Conservation (phyloP, 2,113 vertebrate genomes). For the Archilochus colubris region DNA sequence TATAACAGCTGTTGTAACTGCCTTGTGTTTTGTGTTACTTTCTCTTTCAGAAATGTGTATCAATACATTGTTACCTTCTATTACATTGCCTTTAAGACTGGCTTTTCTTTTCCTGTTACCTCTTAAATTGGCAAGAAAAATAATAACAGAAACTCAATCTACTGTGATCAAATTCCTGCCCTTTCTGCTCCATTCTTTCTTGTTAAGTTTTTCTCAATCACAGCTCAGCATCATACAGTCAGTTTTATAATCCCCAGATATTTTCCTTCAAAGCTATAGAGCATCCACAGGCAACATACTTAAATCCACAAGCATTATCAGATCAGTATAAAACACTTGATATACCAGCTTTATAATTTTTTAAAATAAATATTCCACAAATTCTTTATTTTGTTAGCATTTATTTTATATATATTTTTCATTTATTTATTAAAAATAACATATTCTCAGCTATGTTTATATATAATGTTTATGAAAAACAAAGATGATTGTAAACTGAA, state of each 20-base stretch:
- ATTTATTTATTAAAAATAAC: neutral
- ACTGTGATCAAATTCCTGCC: neutral
- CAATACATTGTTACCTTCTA: neutral
- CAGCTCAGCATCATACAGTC: neutral
- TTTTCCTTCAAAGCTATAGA: neutral
- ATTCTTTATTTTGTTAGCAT: neutral
- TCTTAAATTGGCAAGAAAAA: constrained; percentile 4
- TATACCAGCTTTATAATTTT: neutral
- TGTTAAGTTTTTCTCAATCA: neutral
- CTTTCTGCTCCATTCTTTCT: neutral
- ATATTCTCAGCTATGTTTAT: neutral
- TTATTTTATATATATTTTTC: neutral
- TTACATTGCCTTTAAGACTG: neutral
- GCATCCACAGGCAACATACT: neutral
- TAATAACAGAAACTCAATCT: neutral
- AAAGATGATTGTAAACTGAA: neutral
- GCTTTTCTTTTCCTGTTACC: neutral
- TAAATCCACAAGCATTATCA: neutral
- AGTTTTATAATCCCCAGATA: neutral
- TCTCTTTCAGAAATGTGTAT: neutral
- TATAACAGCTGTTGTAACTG: neutral
- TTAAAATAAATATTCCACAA: neutral
- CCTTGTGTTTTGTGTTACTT: neutral
- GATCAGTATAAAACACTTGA: neutral
- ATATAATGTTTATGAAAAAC: neutral